These are phyloP conservation scores for Cynoglossus semilaevis DNA, from an alignment of 2,113 vertebrate genomes.

Conservation along the genomic window DNA sequence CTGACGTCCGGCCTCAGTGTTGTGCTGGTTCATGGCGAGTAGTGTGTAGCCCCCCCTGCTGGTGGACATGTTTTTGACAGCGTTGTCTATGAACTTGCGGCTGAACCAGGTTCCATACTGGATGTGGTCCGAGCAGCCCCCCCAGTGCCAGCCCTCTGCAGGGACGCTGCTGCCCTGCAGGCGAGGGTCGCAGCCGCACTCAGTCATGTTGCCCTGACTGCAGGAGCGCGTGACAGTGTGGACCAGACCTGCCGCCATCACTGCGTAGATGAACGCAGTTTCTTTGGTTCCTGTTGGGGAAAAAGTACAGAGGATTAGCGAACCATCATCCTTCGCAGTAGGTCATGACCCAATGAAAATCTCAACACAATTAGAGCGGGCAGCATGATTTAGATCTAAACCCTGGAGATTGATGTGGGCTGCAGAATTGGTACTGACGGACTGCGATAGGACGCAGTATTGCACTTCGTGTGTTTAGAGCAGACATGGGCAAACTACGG, in stretches of 20 bases:
- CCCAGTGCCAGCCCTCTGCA: constrained; percentile 92
- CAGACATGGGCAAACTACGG: too few relatives aligned
- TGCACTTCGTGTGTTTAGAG: too few relatives aligned
- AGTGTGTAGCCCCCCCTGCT: constrained; percentile 66
- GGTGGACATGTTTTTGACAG: constrained; percentile 66
- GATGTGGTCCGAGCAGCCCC: constrained; percentile 92
- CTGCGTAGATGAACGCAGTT: constrained; percentile 87
- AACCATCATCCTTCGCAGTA: not conserved
- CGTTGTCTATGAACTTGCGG: constrained; percentile 85
- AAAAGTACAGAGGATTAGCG: not conserved
- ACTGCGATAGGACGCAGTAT: too few relatives aligned
- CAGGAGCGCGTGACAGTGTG: constrained; percentile 89
- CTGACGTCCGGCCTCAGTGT: constrained; percentile 92
- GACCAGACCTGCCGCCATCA: constrained; percentile 89
- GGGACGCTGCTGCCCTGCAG: constrained; percentile 77
- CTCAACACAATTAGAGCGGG: too few relatives aligned
- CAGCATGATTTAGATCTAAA: too few relatives aligned
- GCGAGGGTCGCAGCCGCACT: constrained; percentile 87
- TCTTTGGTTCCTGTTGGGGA: constrained; percentile 87
- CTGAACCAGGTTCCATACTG: constrained; percentile 91
- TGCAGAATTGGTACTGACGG: too few relatives aligned
- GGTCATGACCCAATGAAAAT: too few relatives aligned
- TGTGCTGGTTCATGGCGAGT: constrained; percentile 85
- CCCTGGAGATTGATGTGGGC: too few relatives aligned
- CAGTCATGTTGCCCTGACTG: constrained; percentile 89